These are phyloP conservation scores for Buphagus erythrorhynchus DNA, from an alignment of 2,797 vertebrate genomes.

Conservation along the genomic window DNA sequence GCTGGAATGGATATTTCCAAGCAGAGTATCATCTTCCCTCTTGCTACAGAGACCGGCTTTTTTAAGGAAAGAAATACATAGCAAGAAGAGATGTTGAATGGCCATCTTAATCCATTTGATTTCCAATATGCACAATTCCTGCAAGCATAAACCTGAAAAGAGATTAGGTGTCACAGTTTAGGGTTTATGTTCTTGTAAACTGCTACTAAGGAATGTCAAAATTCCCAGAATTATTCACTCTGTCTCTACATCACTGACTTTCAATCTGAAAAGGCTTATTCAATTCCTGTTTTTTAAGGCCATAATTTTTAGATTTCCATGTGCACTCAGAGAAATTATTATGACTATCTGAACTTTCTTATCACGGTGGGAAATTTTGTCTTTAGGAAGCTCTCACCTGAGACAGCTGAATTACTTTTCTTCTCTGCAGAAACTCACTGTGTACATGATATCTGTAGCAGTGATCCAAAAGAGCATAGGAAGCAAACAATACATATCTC, in stretches of 20 bases:
- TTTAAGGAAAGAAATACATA: neutral
- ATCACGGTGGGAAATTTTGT: neutral
- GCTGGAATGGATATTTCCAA: neutral
- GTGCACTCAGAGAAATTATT: neutral
- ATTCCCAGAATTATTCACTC: neutral
- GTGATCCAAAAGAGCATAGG: neutral
- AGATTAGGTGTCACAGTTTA: slow-evolving; percentile 25
- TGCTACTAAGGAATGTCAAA: neutral
- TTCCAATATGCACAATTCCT: slow-evolving; percentile 18
- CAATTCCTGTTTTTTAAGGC: neutral
- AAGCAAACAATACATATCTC: neutral
- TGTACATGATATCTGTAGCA: neutral
- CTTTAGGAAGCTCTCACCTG: neutral
- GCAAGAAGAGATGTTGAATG: neutral
- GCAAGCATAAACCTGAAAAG: slow-evolving; percentile 12
- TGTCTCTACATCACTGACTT: neutral
- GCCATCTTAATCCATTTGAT: neutral
- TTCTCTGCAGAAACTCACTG: neutral
- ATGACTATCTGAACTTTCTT: neutral
- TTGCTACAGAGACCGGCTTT: neutral
- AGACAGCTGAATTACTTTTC: neutral
- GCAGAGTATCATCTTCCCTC: neutral
- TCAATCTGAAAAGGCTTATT: neutral
- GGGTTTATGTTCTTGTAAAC: neutral
- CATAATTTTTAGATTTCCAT: neutral